Base-by-base conservation (phyloP, 2,888 invertebrate species). In the Onthophagus sagittarius region DNA sequence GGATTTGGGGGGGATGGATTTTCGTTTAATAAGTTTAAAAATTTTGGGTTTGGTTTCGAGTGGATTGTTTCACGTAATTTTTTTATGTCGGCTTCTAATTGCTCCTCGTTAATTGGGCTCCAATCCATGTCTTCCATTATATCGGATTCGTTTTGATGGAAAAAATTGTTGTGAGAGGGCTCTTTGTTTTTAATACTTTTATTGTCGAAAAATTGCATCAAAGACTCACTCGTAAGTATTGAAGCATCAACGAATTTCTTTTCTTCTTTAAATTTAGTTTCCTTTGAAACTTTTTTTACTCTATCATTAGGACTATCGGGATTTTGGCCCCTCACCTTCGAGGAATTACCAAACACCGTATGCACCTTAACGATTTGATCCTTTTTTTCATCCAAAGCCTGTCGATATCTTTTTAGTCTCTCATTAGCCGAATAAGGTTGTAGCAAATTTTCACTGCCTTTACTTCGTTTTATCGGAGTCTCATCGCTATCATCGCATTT, bases 111-210 rank as follows among this genome's bases (percentile, higher is more conserved):
- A 71, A 79, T 77, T 11, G 76, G 73, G 69, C 79, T 77, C 81
- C 81, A 81, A 39, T 81, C 81, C 81, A 81, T 81, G 23, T 74
- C 67, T 62, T 53, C 39, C 39, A 53, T 53, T 53, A 9, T 0
- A 13, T 69, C 31, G 2, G 31, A 4, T n/a, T 23, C 23, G 15
- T 31, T 13, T 31, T 67, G 23, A 32, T 64, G 23, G 63, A 73
- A 39, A 23, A 23, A 23, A 3, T 23, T 23, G 3, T 23, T 23
- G 23, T 23, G 3, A 23, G 23, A 23, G 3, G 3, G 64, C 15
- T 32, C 39, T 67, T 62, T 11, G 13, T 53, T 33, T 14, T 9
- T 9, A 70, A 11, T 62, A 15, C 11, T 62, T n/a, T 53, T 53
- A 62, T 70, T 2, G 3, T 23, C 23, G 3, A 3, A 3, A 2